Evolutionary conservation across 2,888 invertebrate genomes (phyloP), one percentile per base, ranked within the genome.

Genomic region (Lacanobia wlatinum): DNA sequence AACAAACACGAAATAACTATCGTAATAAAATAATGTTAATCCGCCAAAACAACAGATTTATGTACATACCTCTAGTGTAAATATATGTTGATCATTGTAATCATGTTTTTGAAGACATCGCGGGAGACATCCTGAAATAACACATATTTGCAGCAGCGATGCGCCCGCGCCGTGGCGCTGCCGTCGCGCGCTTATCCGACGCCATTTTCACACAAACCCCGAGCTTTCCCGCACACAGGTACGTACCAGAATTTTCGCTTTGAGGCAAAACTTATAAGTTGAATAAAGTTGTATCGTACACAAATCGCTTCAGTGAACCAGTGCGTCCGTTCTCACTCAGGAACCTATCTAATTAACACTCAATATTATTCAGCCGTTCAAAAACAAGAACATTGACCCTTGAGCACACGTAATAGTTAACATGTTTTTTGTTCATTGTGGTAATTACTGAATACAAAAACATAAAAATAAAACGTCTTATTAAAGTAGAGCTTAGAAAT

Each of bases 61-160:
- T 73, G 50, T 77, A 87, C 81, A 71, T 72, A 85, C 78, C 62
- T 46, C 61, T 64, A 48, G 59, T 70, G 43, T 69, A 74, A 62
- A 74, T 86, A 82, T 77, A 80, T 76, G 74, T 76, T 87, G 81
- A 88, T 87, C 88, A 89, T 87, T 89, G 89, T 87, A 88, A 89
- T 91, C 89, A 87, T 91, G 91, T 91, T 92, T 93, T 92, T 89
- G 86, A 95, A 95, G 94, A 93, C 95, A 92, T 92, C 95, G 95
- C 96, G 96, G 96, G 96, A 96, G 96, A 93, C 93, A 93, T 96
- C 96, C 96, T 96, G 96, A 96, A 96, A 96, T 96, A 96, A 96
- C 95, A 94, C 92, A 91, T 92, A 93, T 94, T 94, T 94, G 94
- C 94, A 94, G 90, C 87, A 86, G 82, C 90, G 92, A 94, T 90